Evolutionary conservation across 2,113 vertebrate species (phyloP).

Genomic region (Trinectes maculatus): DNA sequence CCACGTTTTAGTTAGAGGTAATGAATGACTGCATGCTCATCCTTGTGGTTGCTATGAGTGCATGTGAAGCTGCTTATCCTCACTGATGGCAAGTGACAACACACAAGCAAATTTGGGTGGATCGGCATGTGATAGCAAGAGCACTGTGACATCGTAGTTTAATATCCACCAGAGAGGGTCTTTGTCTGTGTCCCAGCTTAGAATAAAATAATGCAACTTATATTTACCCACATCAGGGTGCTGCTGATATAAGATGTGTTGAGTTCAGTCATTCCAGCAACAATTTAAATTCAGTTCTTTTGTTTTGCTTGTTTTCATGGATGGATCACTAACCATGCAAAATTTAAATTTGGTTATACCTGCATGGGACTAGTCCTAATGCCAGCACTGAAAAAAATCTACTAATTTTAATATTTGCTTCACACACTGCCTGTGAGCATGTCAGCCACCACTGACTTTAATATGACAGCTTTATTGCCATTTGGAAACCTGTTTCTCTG

Average conservation of each 20-base stretch:
- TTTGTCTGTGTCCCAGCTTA: not conserved
- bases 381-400: too few species aligned
- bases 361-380: too few species aligned
- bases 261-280: too few species aligned
- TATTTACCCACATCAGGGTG: not conserved
- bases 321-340: too few species aligned
- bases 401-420: too few species aligned
- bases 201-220: not conserved
- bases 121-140: constrained; percentile 60
- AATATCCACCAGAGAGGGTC: not conserved
- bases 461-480: too few species aligned
- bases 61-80: constrained; percentile 71
- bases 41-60: constrained; percentile 59
- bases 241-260: not conserved
- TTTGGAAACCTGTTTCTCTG: too few species aligned
- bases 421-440: too few species aligned
- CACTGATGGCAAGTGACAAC: constrained; percentile 73
- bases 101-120: constrained; percentile 25
- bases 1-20: constrained; percentile 47
- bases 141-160: constrained; percentile 16
- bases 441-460: too few species aligned
- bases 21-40: constrained; percentile 64
- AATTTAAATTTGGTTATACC: too few species aligned
- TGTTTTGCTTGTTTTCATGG: too few species aligned
- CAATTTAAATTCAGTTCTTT: too few species aligned